A percentile compares a stretch with the other conserved stretches of the same genome.
Evolutionary conservation across 2,888 invertebrate genomes (phyloP).

Genomic region (Cloeon dipterum): DNA sequence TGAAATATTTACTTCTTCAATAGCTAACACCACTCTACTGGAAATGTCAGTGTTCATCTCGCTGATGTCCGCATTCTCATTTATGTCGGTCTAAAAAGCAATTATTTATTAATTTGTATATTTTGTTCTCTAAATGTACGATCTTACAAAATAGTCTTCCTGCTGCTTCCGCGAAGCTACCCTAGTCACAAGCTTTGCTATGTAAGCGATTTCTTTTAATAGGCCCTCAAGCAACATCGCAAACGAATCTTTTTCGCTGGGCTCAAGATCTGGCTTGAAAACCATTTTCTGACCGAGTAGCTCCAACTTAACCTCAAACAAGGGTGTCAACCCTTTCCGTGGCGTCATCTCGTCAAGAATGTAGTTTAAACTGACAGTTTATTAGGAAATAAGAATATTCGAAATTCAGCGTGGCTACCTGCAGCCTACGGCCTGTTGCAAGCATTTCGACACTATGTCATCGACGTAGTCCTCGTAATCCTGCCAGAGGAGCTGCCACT

Average conservation of each 20-base stretch:
- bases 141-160: too few species aligned
- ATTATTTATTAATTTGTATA: background rate
- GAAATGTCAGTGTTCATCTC: conserved; percentile 31
- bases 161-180: conserved; percentile 15
- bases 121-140: too few species aligned
- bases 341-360: conserved; percentile 33
- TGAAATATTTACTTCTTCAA: conserved; percentile 15
- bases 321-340: conserved; percentile 29
- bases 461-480: conserved; percentile 42
- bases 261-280: conserved; percentile 48
- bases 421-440: conserved; percentile 25
- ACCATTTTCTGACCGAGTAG: conserved; percentile 47
- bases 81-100: conserved; percentile 26
- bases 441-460: conserved; percentile 28
- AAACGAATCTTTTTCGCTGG: conserved; percentile 34
- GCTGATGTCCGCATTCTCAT: conserved; percentile 29
- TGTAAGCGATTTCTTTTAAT: conserved; percentile 52
- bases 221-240: conserved; percentile 39
- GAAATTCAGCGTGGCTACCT: too few species aligned
- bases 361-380: conserved; percentile 25
- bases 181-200: conserved; percentile 45
- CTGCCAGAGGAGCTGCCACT: conserved; percentile 23
- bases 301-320: conserved; percentile 54
- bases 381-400: background rate
- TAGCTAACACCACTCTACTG: conserved; percentile 23